These are phyloP conservation scores for Pygocentrus nattereri DNA, from an alignment of 2,797 vertebrate species.

Conservation along the genomic window DNA sequence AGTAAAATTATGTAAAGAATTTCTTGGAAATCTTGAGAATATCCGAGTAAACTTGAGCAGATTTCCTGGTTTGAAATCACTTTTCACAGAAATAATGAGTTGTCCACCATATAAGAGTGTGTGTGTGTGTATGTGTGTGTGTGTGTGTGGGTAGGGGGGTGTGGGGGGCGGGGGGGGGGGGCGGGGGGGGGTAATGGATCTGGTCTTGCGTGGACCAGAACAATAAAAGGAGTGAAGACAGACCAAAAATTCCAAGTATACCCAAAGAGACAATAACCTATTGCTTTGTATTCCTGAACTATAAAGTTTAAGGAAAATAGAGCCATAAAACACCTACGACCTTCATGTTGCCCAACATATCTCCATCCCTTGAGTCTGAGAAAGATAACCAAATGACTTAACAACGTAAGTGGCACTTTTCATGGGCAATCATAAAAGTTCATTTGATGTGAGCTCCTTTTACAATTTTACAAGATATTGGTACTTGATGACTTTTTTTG, in stretches of 20 bases:
- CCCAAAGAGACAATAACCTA: neutral
- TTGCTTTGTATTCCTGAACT: neutral
- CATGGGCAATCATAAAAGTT: neutral
- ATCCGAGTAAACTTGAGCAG: neutral
- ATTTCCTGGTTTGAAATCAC: neutral
- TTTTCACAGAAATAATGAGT: neutral
- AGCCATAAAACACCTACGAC: slow-evolving; percentile 17
- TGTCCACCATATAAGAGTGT: neutral
- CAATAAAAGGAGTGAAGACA: neutral
- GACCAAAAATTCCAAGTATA: neutral
- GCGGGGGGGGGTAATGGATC: neutral
- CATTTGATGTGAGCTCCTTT: slow-evolving; percentile 9
- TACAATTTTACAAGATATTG: slow-evolving; percentile 23
- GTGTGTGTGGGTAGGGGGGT: too few relatives aligned
- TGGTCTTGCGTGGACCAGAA: neutral
- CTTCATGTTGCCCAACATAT: slow-evolving; percentile 21
- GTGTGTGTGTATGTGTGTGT: too few relatives aligned
- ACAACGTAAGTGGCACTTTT: slow-evolving; percentile 10
- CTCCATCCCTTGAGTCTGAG: neutral
- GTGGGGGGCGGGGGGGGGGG: too few relatives aligned
- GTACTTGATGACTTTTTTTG: neutral
- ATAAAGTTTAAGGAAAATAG: slow-evolving; percentile 13
- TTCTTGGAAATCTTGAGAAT: neutral
- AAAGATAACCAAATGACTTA: slow-evolving; percentile 14
- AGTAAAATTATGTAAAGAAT: neutral